Evolutionary conservation across 2,888 invertebrate species (phyloP).

Genomic region (Phortica magna): DNA sequence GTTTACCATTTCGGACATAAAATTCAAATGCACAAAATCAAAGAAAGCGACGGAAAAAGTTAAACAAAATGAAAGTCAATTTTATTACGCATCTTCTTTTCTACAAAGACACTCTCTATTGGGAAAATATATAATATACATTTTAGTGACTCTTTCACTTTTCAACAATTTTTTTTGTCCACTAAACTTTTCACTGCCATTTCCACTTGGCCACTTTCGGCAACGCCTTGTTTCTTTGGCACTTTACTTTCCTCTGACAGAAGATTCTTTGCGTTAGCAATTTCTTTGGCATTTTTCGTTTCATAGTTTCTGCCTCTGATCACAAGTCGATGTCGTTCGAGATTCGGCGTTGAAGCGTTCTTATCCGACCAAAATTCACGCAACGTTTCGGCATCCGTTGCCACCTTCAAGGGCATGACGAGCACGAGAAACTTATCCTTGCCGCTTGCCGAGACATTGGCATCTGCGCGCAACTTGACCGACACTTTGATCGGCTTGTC

Average conservation of each 20-base stretch:
- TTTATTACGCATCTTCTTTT: too few relatives aligned
- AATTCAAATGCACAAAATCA: slow-evolving; percentile 44
- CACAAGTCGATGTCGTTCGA: not conserved
- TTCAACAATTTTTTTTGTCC: too few relatives aligned
- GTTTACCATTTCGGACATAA: slow-evolving; percentile 37
- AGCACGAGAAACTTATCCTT: slow-evolving; percentile 9
- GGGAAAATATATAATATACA: too few relatives aligned
- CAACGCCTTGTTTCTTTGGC: too few relatives aligned
- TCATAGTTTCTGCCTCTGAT: not conserved
- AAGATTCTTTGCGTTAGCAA: too few relatives aligned
- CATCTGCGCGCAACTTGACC: not conserved
- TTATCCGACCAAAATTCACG: not conserved
- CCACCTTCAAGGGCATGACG: not conserved
- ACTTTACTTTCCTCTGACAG: too few relatives aligned
- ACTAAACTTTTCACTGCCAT: too few relatives aligned
- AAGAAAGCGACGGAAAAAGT: too few relatives aligned
- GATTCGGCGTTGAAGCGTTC: not conserved
- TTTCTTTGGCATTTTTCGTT: not conserved
- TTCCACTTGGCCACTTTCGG: too few relatives aligned
- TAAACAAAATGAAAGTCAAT: too few relatives aligned
- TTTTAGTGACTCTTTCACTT: too few relatives aligned
- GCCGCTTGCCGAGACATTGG: not conserved
- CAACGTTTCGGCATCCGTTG: not conserved
- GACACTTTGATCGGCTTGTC: not conserved
- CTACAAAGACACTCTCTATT: too few relatives aligned